Conservation (phyloP, 2,888 invertebrate species). For the Corbicula japonica region DNA sequence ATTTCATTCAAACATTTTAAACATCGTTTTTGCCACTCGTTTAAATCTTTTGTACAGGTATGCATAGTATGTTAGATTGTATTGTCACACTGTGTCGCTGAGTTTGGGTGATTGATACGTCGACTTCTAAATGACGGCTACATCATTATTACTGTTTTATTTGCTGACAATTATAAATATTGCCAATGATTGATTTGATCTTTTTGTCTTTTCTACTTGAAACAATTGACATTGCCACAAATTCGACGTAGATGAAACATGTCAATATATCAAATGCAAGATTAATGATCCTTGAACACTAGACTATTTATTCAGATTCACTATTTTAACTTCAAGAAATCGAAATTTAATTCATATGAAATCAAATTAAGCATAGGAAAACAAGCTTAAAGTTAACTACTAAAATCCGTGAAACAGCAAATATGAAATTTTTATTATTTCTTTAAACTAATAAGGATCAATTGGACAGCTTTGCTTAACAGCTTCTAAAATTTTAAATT, state of each 20-base stretch:
- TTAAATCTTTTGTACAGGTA: not conserved
- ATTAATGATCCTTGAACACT: constrained; percentile 39
- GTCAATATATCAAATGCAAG: constrained; percentile 61
- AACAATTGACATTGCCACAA: constrained; percentile 49
- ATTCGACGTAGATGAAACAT: constrained; percentile 52
- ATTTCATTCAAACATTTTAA: not conserved
- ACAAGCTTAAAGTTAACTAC: not conserved
- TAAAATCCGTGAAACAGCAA: not conserved
- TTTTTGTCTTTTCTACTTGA: constrained; percentile 27
- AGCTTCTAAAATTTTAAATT: constrained; percentile 19
- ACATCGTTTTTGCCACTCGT: constrained; percentile 8
- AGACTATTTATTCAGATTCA: constrained; percentile 15
- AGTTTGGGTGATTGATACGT: constrained; percentile 31
- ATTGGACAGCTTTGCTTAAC: constrained; percentile 25
- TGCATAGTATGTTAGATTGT: constrained; percentile 2
- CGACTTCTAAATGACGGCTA: constrained; percentile 11
- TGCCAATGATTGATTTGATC: constrained; percentile 43
- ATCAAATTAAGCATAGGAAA: not conserved
- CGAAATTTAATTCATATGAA: constrained; percentile 20
- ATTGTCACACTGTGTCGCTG: constrained; percentile 23
- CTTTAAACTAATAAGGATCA: constrained; percentile 11
- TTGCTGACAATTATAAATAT: constrained; percentile 31
- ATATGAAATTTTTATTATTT: constrained; percentile 2
- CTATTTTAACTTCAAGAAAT: constrained; percentile 35
- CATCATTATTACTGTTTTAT: constrained; percentile 31